These are phyloP conservation scores for Miniopterus natalensis DNA, from an alignment of 2,113 vertebrate species.

Conservation along the genomic window DNA sequence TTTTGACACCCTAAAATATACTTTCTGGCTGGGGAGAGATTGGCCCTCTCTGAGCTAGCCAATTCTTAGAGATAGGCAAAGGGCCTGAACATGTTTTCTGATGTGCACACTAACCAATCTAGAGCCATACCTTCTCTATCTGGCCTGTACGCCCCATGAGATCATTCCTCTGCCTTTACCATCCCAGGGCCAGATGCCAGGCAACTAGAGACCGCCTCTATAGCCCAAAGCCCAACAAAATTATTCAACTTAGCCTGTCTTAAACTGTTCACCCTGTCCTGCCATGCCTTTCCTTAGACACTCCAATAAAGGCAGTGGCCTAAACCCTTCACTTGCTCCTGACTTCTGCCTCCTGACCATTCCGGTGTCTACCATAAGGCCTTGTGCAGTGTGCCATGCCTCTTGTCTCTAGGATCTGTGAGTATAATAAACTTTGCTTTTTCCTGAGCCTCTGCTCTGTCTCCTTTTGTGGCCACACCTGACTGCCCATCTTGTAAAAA, in stretches of 20 bases:
- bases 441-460: neutral
- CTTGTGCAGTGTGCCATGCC: neutral
- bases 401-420: neutral
- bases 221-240: neutral
- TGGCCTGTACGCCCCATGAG: neutral
- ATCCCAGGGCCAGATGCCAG: neutral
- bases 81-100: neutral
- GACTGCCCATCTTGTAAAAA: neutral
- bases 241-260: neutral
- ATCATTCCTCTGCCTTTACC: neutral
- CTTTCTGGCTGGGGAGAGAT: neutral
- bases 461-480: neutral
- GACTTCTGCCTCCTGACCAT: neutral
- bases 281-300: neutral
- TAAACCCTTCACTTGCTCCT: conserved; percentile 7
- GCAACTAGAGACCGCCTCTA: neutral
- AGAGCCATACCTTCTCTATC: neutral
- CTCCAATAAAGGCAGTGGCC: neutral
- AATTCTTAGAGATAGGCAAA: neutral
- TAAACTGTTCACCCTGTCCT: neutral
- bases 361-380: neutral
- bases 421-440: conserved; percentile 21
- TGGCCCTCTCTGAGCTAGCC: neutral
- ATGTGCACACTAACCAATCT: neutral
- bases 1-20: neutral